Conservation (phyloP, 2,888 invertebrate genomes). For the Eudasyphora cyanicolor region DNA sequence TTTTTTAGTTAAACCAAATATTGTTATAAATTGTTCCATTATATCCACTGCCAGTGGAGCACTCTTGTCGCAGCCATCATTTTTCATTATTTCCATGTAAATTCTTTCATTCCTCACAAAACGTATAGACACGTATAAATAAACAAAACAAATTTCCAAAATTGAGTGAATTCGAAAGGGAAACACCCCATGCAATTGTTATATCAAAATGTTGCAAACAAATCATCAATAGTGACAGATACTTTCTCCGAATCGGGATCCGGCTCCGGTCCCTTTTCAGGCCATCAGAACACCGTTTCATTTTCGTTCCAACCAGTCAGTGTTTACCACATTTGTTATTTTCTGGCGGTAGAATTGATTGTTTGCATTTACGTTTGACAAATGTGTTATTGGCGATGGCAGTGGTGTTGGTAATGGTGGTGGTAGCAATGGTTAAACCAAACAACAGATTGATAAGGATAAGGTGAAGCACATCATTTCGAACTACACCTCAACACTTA, state of each 20-base stretch:
- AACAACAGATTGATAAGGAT: slow-evolving; percentile 43
- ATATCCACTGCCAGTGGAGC: too few species aligned
- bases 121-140: too few species aligned
- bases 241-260: background rate
- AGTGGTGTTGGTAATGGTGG: too few species aligned
- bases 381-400: slow-evolving; percentile 48
- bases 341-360: slow-evolving; percentile 32
- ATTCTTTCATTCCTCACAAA: background rate
- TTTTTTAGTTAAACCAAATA: too few species aligned
- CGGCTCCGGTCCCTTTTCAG: background rate
- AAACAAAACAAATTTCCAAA: background rate
- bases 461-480: slow-evolving; percentile 24
- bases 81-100: background rate
- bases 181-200: background rate
- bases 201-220: background rate
- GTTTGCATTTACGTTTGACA: slow-evolving; percentile 43
- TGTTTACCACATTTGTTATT: slow-evolving; percentile 12
- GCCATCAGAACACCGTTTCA: too few species aligned
- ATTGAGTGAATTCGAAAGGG: background rate
- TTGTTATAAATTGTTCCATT: background rate
- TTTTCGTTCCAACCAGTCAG: background rate
- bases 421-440: slow-evolving; percentile 46
- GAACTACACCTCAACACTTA: slow-evolving; percentile 6
- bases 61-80: background rate
- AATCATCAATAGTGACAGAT: background rate